phyloP scores from a whole-genome alignment of 2,797 vertebrate species.

The Eremophila alpestris region DNA sequence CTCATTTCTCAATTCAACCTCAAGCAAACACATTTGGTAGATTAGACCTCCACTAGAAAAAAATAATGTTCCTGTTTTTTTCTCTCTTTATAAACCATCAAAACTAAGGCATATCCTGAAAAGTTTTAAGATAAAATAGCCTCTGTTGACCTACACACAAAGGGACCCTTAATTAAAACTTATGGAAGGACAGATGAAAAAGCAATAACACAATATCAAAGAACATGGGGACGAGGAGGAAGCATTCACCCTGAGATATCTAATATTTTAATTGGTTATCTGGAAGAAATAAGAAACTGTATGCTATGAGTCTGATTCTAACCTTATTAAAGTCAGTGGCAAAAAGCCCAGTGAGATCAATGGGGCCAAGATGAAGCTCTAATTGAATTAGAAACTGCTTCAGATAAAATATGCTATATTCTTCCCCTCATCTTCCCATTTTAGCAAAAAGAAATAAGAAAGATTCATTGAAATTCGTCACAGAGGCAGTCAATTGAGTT shows the following conservation, averaged over 20 bases:
- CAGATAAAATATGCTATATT: neutral
- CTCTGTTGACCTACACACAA: neutral
- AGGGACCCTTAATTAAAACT: neutral
- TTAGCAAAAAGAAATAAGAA: neutral
- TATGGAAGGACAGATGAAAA: neutral
- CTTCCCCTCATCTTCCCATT: neutral
- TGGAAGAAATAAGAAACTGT: constrained; percentile 41
- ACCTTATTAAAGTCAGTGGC: constrained; percentile 24
- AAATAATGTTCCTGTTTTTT: neutral
- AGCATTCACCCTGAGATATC: neutral
- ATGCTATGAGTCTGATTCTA: neutral
- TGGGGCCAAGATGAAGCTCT: neutral
- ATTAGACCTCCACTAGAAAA: neutral
- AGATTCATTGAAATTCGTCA: neutral
- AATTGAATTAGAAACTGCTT: constrained; percentile 46
- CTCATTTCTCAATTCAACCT: neutral
- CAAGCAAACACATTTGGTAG: neutral
- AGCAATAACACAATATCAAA: neutral
- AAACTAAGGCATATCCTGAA: neutral
- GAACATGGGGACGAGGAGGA: neutral
- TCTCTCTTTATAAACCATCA: neutral
- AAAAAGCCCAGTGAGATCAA: constrained; percentile 26
- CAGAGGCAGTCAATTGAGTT: neutral
- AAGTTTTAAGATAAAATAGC: neutral
- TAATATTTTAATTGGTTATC: constrained; percentile 56